Conservation (phyloP, 92 coral and sea anemone species). For the Paragorgia papillata region DNA sequence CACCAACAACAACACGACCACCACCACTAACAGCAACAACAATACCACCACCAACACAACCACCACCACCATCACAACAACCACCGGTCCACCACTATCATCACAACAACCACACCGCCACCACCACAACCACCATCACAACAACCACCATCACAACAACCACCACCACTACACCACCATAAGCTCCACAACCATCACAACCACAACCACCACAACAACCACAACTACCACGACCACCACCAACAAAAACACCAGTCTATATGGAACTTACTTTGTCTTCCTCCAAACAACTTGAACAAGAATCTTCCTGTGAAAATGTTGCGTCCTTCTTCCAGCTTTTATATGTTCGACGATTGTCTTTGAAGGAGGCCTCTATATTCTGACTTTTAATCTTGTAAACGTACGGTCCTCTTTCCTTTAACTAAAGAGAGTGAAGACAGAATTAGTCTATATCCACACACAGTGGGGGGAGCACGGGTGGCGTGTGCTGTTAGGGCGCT, state of each 20-base stretch:
- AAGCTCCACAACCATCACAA: not conserved
- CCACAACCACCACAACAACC: not conserved
- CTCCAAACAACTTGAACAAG: constrained; percentile 67
- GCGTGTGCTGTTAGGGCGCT: too few species aligned
- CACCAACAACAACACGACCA: not conserved
- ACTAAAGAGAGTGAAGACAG: too few species aligned
- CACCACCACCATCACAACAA: not conserved
- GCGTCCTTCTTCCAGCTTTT: constrained; percentile 58
- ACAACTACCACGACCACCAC: not conserved
- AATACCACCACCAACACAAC: not conserved
- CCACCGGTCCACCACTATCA: not conserved
- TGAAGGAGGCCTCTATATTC: constrained; percentile 66
- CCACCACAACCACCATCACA: not conserved
- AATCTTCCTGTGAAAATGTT: constrained; percentile 55
- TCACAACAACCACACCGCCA: not conserved
- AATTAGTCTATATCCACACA: too few species aligned
- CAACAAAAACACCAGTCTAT: not conserved
- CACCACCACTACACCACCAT: not conserved
- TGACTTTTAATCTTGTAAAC: constrained; percentile 63
- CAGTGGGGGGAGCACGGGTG: too few species aligned
- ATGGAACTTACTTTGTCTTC: constrained; percentile 60
- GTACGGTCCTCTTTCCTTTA: constrained; percentile 84
- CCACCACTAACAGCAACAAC: not conserved
- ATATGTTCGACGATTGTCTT: constrained; percentile 56
- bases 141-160: not conserved